Conservation (phyloP, 2,113 vertebrate genomes). For the Corvus cornix region DNA sequence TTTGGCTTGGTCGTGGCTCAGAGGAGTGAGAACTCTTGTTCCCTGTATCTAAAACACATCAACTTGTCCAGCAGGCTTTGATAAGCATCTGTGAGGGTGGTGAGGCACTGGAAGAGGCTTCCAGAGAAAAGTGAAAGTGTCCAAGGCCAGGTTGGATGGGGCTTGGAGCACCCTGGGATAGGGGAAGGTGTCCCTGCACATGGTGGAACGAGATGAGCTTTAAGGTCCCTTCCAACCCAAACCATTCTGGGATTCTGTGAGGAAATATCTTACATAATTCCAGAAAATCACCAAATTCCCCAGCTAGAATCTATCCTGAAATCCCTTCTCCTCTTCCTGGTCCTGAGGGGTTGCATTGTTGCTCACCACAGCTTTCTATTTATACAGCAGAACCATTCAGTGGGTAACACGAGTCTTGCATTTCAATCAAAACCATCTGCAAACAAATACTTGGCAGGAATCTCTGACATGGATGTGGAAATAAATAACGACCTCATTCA, state of each 20-base stretch:
- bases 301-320: not conserved
- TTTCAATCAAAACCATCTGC: constrained; percentile 32
- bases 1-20: not conserved
- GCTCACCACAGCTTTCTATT: not conserved
- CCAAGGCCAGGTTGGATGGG: not conserved
- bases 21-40: not conserved
- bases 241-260: not conserved
- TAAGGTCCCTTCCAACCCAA: not conserved
- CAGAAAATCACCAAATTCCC: not conserved
- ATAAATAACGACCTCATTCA: not conserved
- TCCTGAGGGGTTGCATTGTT: not conserved
- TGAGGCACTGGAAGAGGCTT: not conserved
- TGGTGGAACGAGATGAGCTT: not conserved
- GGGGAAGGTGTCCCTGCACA: not conserved
- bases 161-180: fast-evolving
- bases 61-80: not conserved
- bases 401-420: not conserved
- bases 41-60: not conserved
- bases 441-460: constrained; percentile 27
- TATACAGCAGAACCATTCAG: not conserved
- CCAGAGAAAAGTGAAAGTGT: not conserved
- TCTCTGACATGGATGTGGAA: not conserved
- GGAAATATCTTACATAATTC: not conserved
- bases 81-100: not conserved
- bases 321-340: not conserved